These are phyloP conservation scores for Xyrauchen texanus DNA, from an alignment of 2,113 vertebrate genomes.

Conservation along the genomic window DNA sequence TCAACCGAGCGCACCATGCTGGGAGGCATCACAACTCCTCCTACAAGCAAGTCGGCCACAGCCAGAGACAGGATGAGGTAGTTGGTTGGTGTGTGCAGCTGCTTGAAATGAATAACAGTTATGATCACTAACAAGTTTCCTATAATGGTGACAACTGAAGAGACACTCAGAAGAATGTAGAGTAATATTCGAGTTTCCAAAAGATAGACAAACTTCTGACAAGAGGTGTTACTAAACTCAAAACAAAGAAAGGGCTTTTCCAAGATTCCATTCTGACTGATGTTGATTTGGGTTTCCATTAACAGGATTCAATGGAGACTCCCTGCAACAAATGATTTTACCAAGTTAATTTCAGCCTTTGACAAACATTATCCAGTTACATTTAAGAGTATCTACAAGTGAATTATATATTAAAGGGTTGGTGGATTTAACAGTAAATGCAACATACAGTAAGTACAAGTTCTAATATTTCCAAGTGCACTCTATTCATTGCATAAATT, in stretches of 20 bases:
- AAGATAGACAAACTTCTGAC: constrained; percentile 34
- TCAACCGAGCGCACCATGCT: constrained; percentile 53
- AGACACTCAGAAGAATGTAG: constrained; percentile 43
- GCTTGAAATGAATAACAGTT: constrained; percentile 56
- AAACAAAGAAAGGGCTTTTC: constrained; percentile 47
- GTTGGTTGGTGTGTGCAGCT: constrained; percentile 59
- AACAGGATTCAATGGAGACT: not conserved
- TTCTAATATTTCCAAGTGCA: not conserved
- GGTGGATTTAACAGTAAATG: not conserved
- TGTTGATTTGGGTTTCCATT: constrained; percentile 24
- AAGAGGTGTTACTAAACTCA: constrained; percentile 52
- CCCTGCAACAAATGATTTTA: not conserved
- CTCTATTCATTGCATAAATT: too few species aligned
- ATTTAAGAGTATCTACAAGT: not conserved
- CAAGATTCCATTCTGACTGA: not conserved
- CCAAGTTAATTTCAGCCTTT: too few species aligned
- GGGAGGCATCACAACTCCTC: constrained; percentile 56
- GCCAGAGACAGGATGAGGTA: constrained; percentile 58
- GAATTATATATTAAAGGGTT: not conserved
- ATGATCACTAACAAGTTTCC: constrained; percentile 59
- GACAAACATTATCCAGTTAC: not conserved
- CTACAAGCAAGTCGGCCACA: constrained; percentile 54
- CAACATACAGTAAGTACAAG: not conserved
- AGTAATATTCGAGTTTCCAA: constrained; percentile 42
- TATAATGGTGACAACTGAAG: constrained; percentile 48